phyloP scores from a whole-genome alignment of 2,113 vertebrate genomes.

The Gymnorhina tibicen region DNA sequence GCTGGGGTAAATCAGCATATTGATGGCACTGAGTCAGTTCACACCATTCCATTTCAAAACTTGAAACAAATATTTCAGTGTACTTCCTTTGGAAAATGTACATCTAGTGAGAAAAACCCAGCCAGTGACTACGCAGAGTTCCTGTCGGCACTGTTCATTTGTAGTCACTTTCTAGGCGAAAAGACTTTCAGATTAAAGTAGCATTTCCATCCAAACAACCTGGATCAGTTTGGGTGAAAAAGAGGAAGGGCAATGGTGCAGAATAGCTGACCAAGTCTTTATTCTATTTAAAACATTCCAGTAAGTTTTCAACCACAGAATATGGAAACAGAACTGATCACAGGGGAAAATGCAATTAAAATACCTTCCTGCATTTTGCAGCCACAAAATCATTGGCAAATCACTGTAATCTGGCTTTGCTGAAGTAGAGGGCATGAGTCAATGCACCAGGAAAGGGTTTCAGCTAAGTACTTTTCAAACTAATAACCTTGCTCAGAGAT shows the following conservation, averaged over 20 bases:
- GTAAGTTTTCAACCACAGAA: slow-evolving; percentile 13
- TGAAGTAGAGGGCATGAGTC: slow-evolving; percentile 32
- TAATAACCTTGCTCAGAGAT: background rate
- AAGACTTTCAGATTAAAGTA: background rate
- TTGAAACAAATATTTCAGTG: background rate
- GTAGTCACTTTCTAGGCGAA: background rate
- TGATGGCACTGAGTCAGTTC: background rate
- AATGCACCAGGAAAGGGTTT: slow-evolving; percentile 14
- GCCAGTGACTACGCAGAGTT: background rate
- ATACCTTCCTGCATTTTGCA: slow-evolving; percentile 48
- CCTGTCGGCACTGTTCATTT: background rate
- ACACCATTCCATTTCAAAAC: background rate
- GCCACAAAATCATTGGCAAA: slow-evolving; percentile 38
- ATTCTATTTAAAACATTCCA: slow-evolving; percentile 33
- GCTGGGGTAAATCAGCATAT: background rate
- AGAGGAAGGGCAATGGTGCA: background rate
- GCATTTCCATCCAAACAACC: background rate
- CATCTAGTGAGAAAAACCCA: background rate
- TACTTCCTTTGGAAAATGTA: background rate
- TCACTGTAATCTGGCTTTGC: slow-evolving; percentile 25
- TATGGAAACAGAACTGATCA: background rate
- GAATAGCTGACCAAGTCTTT: background rate
- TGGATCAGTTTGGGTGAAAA: background rate
- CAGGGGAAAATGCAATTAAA: slow-evolving; percentile 53
- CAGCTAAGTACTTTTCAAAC: slow-evolving; percentile 24